Conservation (phyloP, 2,888 invertebrate genomes). For the Apodemia duryi region DNA sequence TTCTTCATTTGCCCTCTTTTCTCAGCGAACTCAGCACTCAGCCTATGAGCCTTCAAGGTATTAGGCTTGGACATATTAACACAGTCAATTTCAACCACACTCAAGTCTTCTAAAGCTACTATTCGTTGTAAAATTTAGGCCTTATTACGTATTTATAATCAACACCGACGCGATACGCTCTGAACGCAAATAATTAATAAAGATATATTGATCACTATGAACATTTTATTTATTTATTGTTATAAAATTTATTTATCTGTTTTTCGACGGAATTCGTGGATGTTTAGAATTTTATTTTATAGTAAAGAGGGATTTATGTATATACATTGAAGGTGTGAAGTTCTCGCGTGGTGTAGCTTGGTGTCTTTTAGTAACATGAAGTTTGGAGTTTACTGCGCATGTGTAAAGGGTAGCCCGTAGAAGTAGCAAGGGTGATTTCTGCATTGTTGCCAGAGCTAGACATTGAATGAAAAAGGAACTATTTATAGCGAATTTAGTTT, state of each 20-base stretch:
- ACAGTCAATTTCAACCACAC: slow-evolving; percentile 40
- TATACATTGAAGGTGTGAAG: slow-evolving; percentile 70
- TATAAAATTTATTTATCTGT: slow-evolving; percentile 25
- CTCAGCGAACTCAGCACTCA: slow-evolving; percentile 73
- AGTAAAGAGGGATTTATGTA: slow-evolving; percentile 67
- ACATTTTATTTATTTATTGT: slow-evolving; percentile 36
- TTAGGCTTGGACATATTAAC: slow-evolving; percentile 70
- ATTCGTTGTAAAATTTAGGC: slow-evolving; percentile 37
- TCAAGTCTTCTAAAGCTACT: slow-evolving; percentile 45
- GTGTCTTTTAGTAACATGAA: slow-evolving; percentile 53
- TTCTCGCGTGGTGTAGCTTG: slow-evolving; percentile 64
- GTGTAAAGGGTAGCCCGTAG: slow-evolving; percentile 59
- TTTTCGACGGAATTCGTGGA: slow-evolving; percentile 66
- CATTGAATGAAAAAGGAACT: slow-evolving; percentile 47
- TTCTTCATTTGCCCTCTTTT: slow-evolving; percentile 67
- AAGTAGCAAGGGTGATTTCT: slow-evolving; percentile 49
- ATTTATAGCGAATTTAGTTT: slow-evolving; percentile 39
- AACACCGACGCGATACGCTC: slow-evolving; percentile 48
- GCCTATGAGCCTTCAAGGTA: slow-evolving; percentile 70
- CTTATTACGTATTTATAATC: slow-evolving; percentile 40
- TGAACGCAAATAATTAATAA: slow-evolving; percentile 74
- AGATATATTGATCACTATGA: slow-evolving; percentile 67
- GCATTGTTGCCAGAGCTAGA: slow-evolving; percentile 66
- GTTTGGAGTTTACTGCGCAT: slow-evolving; percentile 57
- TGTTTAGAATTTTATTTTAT: slow-evolving; percentile 56